Base-by-base conservation (phyloP, 2,113 vertebrate genomes). In the Phylloscopus trochilus region DNA sequence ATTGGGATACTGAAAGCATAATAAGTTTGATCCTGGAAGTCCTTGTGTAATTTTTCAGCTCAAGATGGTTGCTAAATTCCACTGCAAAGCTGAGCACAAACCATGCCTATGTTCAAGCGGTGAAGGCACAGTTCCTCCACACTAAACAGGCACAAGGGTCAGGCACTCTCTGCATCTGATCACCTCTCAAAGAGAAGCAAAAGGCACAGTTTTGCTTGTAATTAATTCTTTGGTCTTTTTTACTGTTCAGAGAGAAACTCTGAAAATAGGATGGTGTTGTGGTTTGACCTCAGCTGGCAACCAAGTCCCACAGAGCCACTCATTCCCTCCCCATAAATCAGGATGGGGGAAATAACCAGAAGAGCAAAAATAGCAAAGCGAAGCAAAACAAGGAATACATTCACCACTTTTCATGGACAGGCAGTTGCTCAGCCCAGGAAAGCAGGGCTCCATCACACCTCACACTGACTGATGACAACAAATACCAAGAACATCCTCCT, bases 1-100 rank as follows among this genome's bases (percentile, higher is more conserved):
- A 89, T 11, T 89, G 92, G 92, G 90, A 90, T 91, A 90, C 74
- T 87, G 90, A 79, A 92, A 93, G 58, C 66, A 73, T 94, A 94
- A 89, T 87, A 74, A 81, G n/a, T 66, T 94, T 93, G 90, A 91
- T 95, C 77, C 88, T 90, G 73, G 76, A 96, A 95, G 76, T 68
- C 73, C 72, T 90, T 62, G 76, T 35, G 53, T 72, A 82, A 72
- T 94, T 92, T 94, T 94, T 92, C 83, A 84, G 46, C 73, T 90
- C 62, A 81, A 84, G 80, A 79, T 44, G 4, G n/a, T 66, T 84
- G 64, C 75, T 87, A 85, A 93, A 94, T 83, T 90, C 67, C 44
- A 49, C 24, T 66, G 80, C 73, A 90, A 85, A 87, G 21, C 30
- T 75, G 64, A 81, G 56, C 35, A 78, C 73, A 88, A 92, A 20